Evolutionary conservation across 2,888 invertebrate species (phyloP).

Genomic region (Trichogramma dendrolimi): DNA sequence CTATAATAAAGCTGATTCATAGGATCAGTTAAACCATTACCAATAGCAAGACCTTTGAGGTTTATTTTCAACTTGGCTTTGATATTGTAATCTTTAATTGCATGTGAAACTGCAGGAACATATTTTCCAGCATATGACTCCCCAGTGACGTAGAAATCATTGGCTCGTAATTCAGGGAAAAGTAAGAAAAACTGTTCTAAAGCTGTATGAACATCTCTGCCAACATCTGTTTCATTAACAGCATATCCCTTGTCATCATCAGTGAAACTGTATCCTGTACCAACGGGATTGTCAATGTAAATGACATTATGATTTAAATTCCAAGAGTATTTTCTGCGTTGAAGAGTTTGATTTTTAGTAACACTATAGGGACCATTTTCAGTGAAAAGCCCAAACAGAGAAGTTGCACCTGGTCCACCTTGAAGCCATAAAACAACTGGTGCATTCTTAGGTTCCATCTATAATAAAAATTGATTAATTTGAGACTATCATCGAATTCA

Average conservation of each 20-base stretch:
- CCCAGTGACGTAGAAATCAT: conserved; percentile 82
- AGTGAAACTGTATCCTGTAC: conserved; percentile 89
- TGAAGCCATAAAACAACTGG: conserved; percentile 81
- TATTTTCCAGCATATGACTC: conserved; percentile 86
- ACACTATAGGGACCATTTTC: conserved; percentile 78
- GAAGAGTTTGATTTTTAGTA: conserved; percentile 53
- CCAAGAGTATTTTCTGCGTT: conserved; percentile 74
- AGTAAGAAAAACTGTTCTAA: conserved; percentile 78
- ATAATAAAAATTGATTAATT: conserved; percentile 12
- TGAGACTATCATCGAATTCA: too few species aligned
- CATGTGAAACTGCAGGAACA: conserved; percentile 72
- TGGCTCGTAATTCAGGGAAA: conserved; percentile 70
- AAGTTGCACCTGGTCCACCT: conserved; percentile 80
- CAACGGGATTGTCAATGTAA: conserved; percentile 91
- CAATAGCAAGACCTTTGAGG: conserved; percentile 68
- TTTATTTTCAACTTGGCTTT: conserved; percentile 64
- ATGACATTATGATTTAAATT: conserved; percentile 72
- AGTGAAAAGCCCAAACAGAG: conserved; percentile 74
- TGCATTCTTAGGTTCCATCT: conserved; percentile 56
- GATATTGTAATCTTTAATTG: conserved; percentile 65
- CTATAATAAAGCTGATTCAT: conserved; percentile 72
- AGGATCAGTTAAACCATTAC: conserved; percentile 78
- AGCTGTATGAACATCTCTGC: conserved; percentile 71
- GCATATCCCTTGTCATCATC: conserved; percentile 72
- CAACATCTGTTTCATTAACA: conserved; percentile 74